Percentiles rank a stretch among this genome's conserved stretches.
Evolutionary conservation across 2,797 vertebrate species (phyloP).

Genomic region (Coilia nasus): DNA sequence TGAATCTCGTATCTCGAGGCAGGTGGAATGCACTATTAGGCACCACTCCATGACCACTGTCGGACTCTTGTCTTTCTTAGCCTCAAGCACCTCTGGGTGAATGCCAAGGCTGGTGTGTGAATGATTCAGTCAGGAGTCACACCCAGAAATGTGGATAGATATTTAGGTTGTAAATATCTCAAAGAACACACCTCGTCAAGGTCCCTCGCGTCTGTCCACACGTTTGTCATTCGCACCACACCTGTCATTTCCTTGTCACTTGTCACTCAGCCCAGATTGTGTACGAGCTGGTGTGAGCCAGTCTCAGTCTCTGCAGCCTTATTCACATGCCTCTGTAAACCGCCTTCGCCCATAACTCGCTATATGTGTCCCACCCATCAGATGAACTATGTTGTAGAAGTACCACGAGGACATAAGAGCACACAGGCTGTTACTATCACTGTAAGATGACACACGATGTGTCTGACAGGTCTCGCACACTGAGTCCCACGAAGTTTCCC

Average conservation of each 20-base stretch:
- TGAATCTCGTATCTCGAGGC: no score
- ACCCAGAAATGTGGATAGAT: neutral
- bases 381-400: neutral
- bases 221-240: neutral
- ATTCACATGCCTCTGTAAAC: neutral
- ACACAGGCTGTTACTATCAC: neutral
- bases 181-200: neutral
- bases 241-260: neutral
- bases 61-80: neutral
- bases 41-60: neutral
- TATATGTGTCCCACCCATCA: neutral
- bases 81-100: neutral
- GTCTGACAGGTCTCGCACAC: neutral
- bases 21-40: no score
- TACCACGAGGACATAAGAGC: neutral
- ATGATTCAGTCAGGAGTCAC: neutral
- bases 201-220: neutral
- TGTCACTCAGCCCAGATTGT: neutral
- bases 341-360: neutral
- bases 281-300: neutral
- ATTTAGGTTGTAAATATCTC: constrained; percentile 16
- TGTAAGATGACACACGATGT: neutral
- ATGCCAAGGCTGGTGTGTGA: neutral
- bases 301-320: constrained; percentile 11
- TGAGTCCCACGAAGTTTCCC: neutral